Base-by-base conservation (phyloP, 2,888 invertebrate species). In the Tiliacea citrago region DNA sequence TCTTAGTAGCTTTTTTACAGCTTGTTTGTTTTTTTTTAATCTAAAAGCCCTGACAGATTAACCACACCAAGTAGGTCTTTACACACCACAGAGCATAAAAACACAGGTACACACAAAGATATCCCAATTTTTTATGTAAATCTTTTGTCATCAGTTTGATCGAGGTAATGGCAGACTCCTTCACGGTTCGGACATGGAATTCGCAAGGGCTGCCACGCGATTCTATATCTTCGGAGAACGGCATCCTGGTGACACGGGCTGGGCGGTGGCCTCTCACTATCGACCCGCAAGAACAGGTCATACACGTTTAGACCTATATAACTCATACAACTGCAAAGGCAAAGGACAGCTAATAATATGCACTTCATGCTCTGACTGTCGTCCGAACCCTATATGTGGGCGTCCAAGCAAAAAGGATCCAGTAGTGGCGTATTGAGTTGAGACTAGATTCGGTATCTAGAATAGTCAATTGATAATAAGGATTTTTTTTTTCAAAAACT, bases 241-340 rank as follows among this genome's bases (percentile, higher is more conserved):
- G 98, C 13, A 98, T 99, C 81, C 97, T 99, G 87, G 99, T 99
- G 63, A 99, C 98, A 24, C 97, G 97, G 89, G 98, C 98, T 6
- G 97, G 98, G 12, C 97, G 98, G 21, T 98, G 98, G 99, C 99
- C 99, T 0, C 97, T 99, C 29, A 98, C 99, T 97, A 99, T 99
- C 79, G 99, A 99, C 94, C 99, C 99, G 0, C 99, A 99, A 92
- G 99, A 99, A 91, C 99, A 99, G 96, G 98, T 98, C 71, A 86
- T 49, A 57, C 16, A 55, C 57, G 18, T n/a, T 21, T 58, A 49
- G 4, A 39, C 10, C 42, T 73, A 58, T 29, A 21, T 49, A 62
- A 47, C 45, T 10, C 13, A 47, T 18, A 13, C 16, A 39, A 49
- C 42, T 66, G 18, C 16, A 58, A 47, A 55, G 49, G 47, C 55